A percentile compares a stretch with the other conserved stretches of the same genome.
phyloP scores from a whole-genome alignment of 2,888 invertebrate species.

The Pseudeuparius sepicola region DNA sequence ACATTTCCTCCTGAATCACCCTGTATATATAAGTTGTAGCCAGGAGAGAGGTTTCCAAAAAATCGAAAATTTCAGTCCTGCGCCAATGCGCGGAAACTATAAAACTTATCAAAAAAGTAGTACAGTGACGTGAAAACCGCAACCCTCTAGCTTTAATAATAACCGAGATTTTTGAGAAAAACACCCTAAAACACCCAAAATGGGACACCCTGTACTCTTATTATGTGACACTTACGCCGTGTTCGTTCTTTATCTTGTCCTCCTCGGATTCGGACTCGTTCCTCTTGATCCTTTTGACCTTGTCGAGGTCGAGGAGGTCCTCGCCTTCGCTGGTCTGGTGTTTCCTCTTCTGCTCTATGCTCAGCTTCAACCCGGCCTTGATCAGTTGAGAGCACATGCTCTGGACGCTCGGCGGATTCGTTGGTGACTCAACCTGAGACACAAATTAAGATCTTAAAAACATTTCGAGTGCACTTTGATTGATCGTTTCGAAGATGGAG shows the following conservation, averaged over 20 bases:
- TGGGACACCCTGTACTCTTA: conserved; percentile 1
- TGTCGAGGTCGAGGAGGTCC: conserved; percentile 40
- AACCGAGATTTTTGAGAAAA: no score
- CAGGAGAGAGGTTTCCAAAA: no score
- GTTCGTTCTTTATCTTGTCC: conserved; percentile 35
- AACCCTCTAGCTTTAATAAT: no score
- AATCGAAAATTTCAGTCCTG: no score
- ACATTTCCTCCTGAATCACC: no score
- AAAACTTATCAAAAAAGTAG: no score
- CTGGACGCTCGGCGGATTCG: conserved; percentile 49
- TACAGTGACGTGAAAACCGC: no score
- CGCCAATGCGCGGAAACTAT: no score
- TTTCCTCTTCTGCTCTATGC: conserved; percentile 81
- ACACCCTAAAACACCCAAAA: no score
- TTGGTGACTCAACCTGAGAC: conserved; percentile 34
- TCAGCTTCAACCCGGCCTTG: conserved; percentile 81
- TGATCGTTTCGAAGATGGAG: no score
- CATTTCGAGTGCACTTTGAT: no score
- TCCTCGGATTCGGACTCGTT: conserved; percentile 45
- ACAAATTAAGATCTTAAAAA: conserved; percentile 1
- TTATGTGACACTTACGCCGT: conserved; percentile 34
- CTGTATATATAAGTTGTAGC: no score
- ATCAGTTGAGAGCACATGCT: conserved; percentile 85
- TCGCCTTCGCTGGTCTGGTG: conserved; percentile 53
- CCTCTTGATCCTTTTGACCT: conserved; percentile 39